Base-by-base conservation (phyloP, 1,140 invertebrate genomes). In the Drosophila prosaltans region DNA sequence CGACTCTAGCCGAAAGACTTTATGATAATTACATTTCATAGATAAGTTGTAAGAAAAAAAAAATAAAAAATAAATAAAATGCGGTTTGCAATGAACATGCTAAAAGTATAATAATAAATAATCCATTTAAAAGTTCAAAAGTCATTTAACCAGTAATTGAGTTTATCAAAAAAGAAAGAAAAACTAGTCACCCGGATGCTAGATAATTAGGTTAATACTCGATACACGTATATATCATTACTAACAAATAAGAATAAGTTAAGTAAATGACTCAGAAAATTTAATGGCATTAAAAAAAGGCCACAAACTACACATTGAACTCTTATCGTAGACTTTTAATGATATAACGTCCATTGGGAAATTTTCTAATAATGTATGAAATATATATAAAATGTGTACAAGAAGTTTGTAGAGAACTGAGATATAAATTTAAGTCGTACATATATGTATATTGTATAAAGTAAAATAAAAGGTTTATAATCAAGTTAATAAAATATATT, bases 1-100 rank as follows among this genome's bases (percentile, higher is more conserved):
- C 45, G 7, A 51, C 45, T 26, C 7, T 8, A 48, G 45, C 45
- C 45, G 16, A 48, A 48, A 21, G 45, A 24, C 45, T 48, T 48
- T 26, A 51, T 51, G 45, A 51, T 51, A 26, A 51, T 51, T 51
- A 51, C 45, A 51, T 51, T 51, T 51, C 45, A 51, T 51, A 51
- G 45, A 51, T 51, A 51, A 51, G 45, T 10, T 26, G 32, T 36
- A 36, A 36, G 6, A 36, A 36, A 36, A 36, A 2, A 0, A 36
- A 36, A 36, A n/a, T n/a, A n/a, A 36, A 51, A 1, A 10, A 51
- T 26, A 51, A 51, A 51, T 51, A 51, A 51, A 51, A 51, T 51
- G 45, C 26, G 3, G 45, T 48, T 48, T 21, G 16, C 16, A 48
- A 48, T 48, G 16, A 24, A 48, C 16, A 24, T 24, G 45, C 5